A percentile compares a stretch with the other conserved stretches of the same genome.
Evolutionary conservation across 2,888 invertebrate genomes (phyloP).

Genomic region (Colletes collaris): DNA sequence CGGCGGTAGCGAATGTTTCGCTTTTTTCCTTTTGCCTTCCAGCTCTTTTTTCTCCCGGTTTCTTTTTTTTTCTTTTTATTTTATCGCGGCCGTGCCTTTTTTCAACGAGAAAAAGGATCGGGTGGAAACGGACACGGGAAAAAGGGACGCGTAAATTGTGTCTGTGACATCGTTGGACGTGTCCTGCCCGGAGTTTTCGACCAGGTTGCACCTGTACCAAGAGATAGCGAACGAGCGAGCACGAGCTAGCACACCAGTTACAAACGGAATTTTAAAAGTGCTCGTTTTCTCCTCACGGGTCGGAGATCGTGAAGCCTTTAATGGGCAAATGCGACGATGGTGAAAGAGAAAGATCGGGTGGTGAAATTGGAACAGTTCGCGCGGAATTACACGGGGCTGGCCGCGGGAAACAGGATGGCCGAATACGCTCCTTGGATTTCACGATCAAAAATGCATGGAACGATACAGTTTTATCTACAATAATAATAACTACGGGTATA

Average conservation of each 20-base stretch:
- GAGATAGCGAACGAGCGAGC: neutral
- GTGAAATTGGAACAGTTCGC: slow-evolving; percentile 20
- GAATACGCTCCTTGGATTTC: neutral
- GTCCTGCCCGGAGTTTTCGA: slow-evolving; percentile 45
- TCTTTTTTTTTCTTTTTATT: slow-evolving; percentile 1
- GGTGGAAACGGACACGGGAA: slow-evolving; percentile 6
- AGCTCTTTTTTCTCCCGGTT: neutral
- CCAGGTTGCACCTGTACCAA: slow-evolving; percentile 12
- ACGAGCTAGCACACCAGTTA: slow-evolving; percentile 25
- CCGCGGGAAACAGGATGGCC: neutral
- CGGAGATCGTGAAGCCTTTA: slow-evolving; percentile 39
- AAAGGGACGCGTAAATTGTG: slow-evolving; percentile 44
- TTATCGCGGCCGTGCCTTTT: slow-evolving; percentile 28
- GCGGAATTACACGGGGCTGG: neutral
- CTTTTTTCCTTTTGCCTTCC: neutral
- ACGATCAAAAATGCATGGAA: no score
- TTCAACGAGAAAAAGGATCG: slow-evolving; percentile 18
- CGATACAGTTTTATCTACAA: no score
- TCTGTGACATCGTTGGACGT: slow-evolving; percentile 49
- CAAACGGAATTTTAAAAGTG: slow-evolving; percentile 59
- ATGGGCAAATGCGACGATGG: slow-evolving; percentile 41
- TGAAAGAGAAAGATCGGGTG: slow-evolving; percentile 12
- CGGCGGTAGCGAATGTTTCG: slow-evolving; percentile 17
- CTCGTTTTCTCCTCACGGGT: slow-evolving; percentile 18
- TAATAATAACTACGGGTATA: no score